These are phyloP conservation scores for Oncorhynchus masou DNA, from an alignment of 2,113 vertebrate genomes.

Conservation along the genomic window DNA sequence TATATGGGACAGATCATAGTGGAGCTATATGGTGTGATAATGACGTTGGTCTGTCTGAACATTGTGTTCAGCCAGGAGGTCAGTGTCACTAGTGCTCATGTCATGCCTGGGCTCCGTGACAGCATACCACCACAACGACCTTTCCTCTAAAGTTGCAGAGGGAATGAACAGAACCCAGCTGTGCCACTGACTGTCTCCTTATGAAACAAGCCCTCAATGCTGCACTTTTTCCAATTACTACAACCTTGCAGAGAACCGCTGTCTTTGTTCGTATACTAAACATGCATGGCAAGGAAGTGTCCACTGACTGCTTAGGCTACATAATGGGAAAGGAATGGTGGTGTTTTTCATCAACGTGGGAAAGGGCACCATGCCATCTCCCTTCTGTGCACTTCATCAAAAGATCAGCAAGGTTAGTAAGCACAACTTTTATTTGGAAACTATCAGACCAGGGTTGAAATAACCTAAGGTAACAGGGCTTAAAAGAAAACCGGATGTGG, in stretches of 20 bases:
- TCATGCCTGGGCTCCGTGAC: conserved; percentile 46
- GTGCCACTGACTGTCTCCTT: not conserved
- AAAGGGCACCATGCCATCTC: conserved; percentile 61
- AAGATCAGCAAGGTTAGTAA: conserved; percentile 53
- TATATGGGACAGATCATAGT: no score
- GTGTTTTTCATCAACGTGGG: not conserved
- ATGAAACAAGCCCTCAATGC: conserved; percentile 25
- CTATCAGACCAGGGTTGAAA: no score
- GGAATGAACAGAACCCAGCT: not conserved
- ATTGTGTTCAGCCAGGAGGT: not conserved
- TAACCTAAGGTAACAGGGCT: no score
- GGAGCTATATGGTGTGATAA: no score
- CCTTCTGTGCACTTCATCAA: conserved; percentile 24
- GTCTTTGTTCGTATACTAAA: not conserved
- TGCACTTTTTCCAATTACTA: not conserved
- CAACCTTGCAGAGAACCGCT: not conserved
- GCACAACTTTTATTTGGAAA: conserved; percentile 1
- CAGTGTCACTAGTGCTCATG: no score
- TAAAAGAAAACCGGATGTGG: no score
- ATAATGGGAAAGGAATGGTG: not conserved
- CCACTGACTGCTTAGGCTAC: not conserved
- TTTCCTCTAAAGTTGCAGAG: no score
- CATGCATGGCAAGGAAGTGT: not conserved
- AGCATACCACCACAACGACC: conserved; percentile 38
- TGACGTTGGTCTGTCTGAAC: not conserved